These are phyloP conservation scores for Grapholita molesta DNA, from an alignment of 1,140 invertebrate species.

Conservation along the genomic window DNA sequence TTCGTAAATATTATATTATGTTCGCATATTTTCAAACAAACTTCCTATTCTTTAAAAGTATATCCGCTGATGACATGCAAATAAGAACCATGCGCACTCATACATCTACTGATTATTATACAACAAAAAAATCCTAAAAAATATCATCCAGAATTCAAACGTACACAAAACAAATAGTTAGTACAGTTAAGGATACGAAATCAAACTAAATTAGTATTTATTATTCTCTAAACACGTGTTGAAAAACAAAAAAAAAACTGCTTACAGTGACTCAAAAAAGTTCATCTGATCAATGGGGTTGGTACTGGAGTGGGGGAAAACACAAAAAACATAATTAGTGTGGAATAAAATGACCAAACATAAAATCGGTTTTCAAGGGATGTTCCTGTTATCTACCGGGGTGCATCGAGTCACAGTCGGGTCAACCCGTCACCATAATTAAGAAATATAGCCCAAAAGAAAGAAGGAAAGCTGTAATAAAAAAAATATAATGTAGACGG, in stretches of 20 bases:
- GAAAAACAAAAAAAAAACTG: constrained; percentile 46
- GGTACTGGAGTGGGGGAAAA: constrained; percentile 59
- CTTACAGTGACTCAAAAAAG: constrained; percentile 77
- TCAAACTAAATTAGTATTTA: constrained; percentile 22
- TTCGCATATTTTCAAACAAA: not conserved
- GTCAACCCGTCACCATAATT: not conserved
- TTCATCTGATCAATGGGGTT: constrained; percentile 76
- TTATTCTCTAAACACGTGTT: constrained; percentile 32
- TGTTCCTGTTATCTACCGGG: constrained; percentile 26
- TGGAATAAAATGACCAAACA: constrained; percentile 33
- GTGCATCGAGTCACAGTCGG: constrained; percentile 6
- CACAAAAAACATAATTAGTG: constrained; percentile 62
- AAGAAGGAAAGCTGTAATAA: not conserved
- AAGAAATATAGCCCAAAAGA: constrained; percentile 2
- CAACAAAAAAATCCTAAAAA: no score
- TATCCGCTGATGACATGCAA: not conserved
- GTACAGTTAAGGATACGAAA: constrained; percentile 27
- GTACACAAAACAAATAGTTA: constrained; percentile 37
- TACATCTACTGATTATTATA: not conserved
- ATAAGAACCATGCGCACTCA: not conserved
- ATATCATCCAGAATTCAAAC: constrained; percentile 1
- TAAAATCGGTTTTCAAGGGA: constrained; percentile 20
- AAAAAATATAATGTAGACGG: not conserved
- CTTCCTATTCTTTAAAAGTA: not conserved
- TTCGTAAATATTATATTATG: not conserved